Evolutionary conservation across 2,888 invertebrate species (phyloP).

Genomic region (Acanthosepion lycidas): DNA sequence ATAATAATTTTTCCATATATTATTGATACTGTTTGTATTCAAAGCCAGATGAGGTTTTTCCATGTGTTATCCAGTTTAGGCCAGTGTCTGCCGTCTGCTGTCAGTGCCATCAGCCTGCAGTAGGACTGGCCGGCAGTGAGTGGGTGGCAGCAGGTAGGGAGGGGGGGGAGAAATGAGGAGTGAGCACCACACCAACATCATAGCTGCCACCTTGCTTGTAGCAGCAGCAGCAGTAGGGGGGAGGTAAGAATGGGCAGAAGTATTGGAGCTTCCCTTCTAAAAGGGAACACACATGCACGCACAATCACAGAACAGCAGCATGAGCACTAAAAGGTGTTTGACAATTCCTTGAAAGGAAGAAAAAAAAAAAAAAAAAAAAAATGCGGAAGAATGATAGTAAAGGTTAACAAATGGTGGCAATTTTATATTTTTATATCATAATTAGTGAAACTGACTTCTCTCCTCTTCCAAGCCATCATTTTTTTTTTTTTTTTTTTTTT

Average conservation of each 20-base stretch:
- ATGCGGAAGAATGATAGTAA: not conserved
- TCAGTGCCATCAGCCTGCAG: slow-evolving; percentile 43
- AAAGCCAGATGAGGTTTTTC: slow-evolving; percentile 44
- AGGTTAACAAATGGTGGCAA: not conserved
- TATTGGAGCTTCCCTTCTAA: not conserved
- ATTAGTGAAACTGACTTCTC: not conserved
- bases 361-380: no score
- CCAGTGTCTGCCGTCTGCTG: slow-evolving; percentile 47
- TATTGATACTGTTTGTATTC: slow-evolving; percentile 5
- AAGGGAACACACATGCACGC: not conserved
- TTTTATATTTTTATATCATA: not conserved
- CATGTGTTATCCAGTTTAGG: slow-evolving; percentile 46
- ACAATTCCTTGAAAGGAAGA: not conserved
- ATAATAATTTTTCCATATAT: not conserved
- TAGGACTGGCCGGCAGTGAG: slow-evolving; percentile 44
- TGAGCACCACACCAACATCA: slow-evolving; percentile 23
- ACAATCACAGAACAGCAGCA: not conserved
- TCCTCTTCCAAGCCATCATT: not conserved
- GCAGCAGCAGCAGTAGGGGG: not conserved
- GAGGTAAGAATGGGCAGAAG: not conserved
- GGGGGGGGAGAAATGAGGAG: slow-evolving; percentile 44
- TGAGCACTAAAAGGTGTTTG: not conserved
- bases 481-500: not conserved
- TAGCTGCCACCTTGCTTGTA: slow-evolving; percentile 5
- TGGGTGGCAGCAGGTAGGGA: slow-evolving; percentile 41